Conservation (phyloP, 35 echinoderm and acorn worm species). For the Amphiura filiformis region DNA sequence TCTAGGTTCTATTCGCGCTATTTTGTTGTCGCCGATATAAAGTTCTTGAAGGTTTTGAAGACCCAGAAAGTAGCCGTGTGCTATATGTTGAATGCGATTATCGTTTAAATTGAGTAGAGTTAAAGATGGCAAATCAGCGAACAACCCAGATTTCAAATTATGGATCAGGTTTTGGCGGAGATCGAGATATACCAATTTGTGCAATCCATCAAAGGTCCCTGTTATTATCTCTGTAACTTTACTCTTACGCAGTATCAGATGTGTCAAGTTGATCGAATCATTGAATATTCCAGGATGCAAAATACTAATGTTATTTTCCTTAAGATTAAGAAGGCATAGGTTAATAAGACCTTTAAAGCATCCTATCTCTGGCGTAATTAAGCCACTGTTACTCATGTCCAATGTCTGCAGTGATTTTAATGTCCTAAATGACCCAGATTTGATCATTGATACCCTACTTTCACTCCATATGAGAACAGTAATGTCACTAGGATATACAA, state of each 20-base stretch:
- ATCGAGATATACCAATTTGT: background rate
- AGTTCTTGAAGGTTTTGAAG: background rate
- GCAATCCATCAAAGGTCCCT: background rate
- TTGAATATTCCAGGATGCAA: background rate
- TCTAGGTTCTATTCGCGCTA: background rate
- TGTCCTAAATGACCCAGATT: background rate
- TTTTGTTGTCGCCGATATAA: background rate
- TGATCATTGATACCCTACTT: background rate
- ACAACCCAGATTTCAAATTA: background rate
- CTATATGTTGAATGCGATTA: background rate
- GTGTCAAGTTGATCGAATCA: background rate
- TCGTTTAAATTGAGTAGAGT: background rate
- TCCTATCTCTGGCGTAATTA: background rate
- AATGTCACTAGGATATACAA: background rate
- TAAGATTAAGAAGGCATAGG: background rate
- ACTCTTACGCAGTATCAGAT: background rate
- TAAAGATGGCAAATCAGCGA: background rate
- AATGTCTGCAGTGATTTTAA: background rate
- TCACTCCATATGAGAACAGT: background rate
- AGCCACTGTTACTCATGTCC: background rate
- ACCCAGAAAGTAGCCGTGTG: background rate
- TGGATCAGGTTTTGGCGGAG: background rate
- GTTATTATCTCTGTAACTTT: background rate
- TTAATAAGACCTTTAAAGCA: background rate
- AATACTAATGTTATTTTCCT: background rate